Conservation (phyloP, 1,140 invertebrate species). For the Drosophila nannoptera region DNA sequence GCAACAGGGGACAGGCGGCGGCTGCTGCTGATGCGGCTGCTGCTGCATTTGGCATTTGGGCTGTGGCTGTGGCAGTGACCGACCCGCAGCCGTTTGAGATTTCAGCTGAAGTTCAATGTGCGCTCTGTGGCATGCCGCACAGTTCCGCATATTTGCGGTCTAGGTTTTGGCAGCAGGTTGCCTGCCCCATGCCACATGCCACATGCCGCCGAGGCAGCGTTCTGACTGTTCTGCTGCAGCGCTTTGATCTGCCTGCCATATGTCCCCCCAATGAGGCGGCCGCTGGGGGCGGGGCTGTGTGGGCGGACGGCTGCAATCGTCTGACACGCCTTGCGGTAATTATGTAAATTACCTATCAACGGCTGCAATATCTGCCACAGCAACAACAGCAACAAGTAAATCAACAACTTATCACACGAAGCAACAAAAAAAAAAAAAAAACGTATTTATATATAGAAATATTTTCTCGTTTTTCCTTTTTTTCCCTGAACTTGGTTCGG, state of each 20-base stretch:
- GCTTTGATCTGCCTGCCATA: slow-evolving; percentile 20
- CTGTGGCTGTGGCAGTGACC: slow-evolving; percentile 53
- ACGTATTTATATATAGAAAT: neutral
- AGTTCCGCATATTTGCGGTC: slow-evolving; percentile 57
- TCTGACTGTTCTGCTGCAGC: slow-evolving; percentile 3
- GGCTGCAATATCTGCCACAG: slow-evolving; percentile 16
- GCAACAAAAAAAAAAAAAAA: slow-evolving; percentile 44
- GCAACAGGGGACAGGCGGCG: slow-evolving; percentile 2
- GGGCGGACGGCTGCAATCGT: slow-evolving; percentile 31
- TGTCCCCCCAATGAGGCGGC: slow-evolving; percentile 9
- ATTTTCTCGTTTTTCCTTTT: neutral
- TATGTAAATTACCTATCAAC: slow-evolving; percentile 67
- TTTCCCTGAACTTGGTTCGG: slow-evolving; percentile 45
- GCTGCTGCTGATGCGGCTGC: slow-evolving; percentile 4
- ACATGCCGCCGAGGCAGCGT: slow-evolving; percentile 12
- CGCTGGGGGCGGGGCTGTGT: slow-evolving; percentile 4
- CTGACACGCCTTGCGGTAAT: slow-evolving; percentile 60
- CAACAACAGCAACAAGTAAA: slow-evolving; percentile 23
- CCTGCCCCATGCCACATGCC: neutral
- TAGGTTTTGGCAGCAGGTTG: slow-evolving; percentile 11
- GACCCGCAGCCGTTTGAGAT: slow-evolving; percentile 54
- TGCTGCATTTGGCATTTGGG: slow-evolving; percentile 34
- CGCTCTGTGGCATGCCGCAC: slow-evolving; percentile 49
- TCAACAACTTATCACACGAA: slow-evolving; percentile 39
- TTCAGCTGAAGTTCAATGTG: slow-evolving; percentile 64